phyloP scores from a whole-genome alignment of 2,888 invertebrate genomes.

The Mamestra brassicae region DNA sequence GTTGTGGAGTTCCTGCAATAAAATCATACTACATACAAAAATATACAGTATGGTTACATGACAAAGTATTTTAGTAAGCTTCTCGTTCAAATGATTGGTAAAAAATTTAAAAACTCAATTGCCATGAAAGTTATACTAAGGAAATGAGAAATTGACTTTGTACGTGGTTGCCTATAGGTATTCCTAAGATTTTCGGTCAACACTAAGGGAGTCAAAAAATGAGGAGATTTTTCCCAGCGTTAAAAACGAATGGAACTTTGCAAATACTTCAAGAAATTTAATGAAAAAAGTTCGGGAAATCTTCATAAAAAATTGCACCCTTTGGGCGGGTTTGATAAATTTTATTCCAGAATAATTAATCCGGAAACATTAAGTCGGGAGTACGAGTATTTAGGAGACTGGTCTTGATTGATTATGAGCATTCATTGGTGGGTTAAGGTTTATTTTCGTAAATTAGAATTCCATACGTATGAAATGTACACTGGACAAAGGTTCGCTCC shows the following conservation, averaged over 20 bases:
- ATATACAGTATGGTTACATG: not conserved
- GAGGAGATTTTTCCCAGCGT: constrained; percentile 72
- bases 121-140: not conserved
- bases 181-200: constrained; percentile 63
- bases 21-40: not conserved
- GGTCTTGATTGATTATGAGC: constrained; percentile 39
- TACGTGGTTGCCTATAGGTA: constrained; percentile 14
- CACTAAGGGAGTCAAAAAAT: constrained; percentile 72
- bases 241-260: constrained; percentile 77
- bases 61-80: not conserved
- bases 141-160: constrained; percentile 11
- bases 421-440: constrained; percentile 14
- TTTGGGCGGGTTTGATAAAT: constrained; percentile 78
- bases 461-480: not conserved
- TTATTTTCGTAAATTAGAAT: not conserved
- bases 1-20: too few relatives aligned
- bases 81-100: not conserved
- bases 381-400: constrained; percentile 34
- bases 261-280: constrained; percentile 82
- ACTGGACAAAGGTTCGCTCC: too few relatives aligned
- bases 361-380: constrained; percentile 52
- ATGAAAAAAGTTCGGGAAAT: constrained; percentile 83
- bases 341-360: constrained; percentile 79
- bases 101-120: not conserved
- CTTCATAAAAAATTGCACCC: constrained; percentile 83